phyloP scores from a whole-genome alignment of 2,113 vertebrate genomes.

The Telmatochromis sp. region DNA sequence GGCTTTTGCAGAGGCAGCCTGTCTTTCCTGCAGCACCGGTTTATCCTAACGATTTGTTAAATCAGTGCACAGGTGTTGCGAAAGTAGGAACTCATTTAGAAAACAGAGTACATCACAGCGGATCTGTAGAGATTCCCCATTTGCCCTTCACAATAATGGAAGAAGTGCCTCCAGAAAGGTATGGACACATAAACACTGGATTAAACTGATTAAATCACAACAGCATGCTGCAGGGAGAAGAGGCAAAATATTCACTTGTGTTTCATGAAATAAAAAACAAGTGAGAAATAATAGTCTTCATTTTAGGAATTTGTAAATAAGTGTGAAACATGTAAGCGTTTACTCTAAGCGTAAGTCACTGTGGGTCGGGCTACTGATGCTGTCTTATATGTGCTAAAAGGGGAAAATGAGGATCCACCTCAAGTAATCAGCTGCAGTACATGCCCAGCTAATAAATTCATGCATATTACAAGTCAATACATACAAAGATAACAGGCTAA shows the following conservation, averaged over 20 bases:
- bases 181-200: background rate
- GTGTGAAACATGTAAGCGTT: background rate
- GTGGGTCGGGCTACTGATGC: background rate
- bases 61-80: background rate
- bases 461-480: background rate
- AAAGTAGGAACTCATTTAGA: background rate
- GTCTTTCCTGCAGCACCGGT: slow-evolving; percentile 36
- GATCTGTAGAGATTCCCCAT: background rate
- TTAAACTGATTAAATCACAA: background rate
- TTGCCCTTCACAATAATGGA: background rate
- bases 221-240: background rate
- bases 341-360: background rate
- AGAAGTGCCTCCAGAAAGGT: background rate
- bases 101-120: background rate
- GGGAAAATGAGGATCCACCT: background rate
- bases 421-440: background rate
- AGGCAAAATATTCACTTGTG: background rate
- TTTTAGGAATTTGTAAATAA: background rate
- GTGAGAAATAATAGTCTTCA: background rate
- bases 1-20: background rate
- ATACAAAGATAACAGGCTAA: background rate
- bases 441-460: background rate
- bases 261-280: background rate
- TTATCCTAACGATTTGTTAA: background rate
- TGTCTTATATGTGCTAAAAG: background rate